These are phyloP conservation scores for Euglossa dilemma DNA, from an alignment of 1,140 invertebrate genomes.

Conservation along the genomic window DNA sequence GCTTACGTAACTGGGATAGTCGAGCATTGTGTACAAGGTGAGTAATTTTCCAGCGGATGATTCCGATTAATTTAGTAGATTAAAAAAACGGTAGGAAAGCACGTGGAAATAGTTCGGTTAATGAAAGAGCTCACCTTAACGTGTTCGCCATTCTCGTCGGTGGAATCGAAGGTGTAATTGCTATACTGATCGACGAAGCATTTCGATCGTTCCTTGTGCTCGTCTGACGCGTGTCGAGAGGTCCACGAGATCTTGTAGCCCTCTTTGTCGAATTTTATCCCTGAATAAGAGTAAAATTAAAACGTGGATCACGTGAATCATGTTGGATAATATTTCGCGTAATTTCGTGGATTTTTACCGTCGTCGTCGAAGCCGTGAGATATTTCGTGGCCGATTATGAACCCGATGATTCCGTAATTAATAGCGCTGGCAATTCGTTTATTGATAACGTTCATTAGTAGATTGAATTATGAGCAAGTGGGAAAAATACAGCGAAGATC, in stretches of 20 bases:
- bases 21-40: not conserved
- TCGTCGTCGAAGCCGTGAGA: constrained; percentile 84
- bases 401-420: constrained; percentile 85
- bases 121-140: constrained; percentile 2
- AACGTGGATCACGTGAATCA: constrained; percentile 73
- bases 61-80: not conserved
- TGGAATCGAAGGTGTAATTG: constrained; percentile 18
- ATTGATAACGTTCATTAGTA: constrained; percentile 24
- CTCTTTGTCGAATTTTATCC: constrained; percentile 86
- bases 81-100: not conserved
- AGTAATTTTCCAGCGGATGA: not conserved
- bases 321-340: not conserved
- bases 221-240: constrained; percentile 86
- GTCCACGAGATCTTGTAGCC: constrained; percentile 90
- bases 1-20: not conserved
- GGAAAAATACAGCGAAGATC: constrained; percentile 19
- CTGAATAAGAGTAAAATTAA: constrained; percentile 45
- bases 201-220: constrained; percentile 87
- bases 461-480: not conserved
- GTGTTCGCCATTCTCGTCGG: not conserved
- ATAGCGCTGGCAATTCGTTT: constrained; percentile 84
- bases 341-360: constrained; percentile 69
- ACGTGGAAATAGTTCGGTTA: not conserved
- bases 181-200: constrained; percentile 94
- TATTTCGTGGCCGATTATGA: constrained; percentile 85